Evolutionary conservation across 2,113 vertebrate species (phyloP).

Genomic region (Takifugu flavidus): DNA sequence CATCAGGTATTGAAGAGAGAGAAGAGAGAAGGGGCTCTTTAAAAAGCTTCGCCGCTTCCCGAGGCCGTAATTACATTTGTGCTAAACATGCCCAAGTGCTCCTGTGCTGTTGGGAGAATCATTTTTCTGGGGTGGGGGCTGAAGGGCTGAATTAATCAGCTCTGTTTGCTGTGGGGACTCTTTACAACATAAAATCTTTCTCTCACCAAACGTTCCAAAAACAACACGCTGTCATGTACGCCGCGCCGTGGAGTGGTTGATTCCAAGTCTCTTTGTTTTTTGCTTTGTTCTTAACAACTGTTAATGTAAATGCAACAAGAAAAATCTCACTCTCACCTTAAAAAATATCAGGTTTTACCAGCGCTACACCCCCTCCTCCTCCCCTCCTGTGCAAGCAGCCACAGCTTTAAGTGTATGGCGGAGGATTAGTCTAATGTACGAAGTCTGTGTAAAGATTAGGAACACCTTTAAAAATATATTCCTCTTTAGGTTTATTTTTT

Average conservation of each 20-base stretch:
- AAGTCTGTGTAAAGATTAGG: conserved; percentile 72
- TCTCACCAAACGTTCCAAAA: conserved; percentile 56
- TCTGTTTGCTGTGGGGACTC: conserved; percentile 79
- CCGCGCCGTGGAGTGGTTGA: conserved; percentile 8
- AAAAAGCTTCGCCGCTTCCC: conserved; percentile 82
- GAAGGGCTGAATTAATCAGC: conserved; percentile 84
- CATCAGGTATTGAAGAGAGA: conserved; percentile 86
- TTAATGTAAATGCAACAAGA: conserved; percentile 32
- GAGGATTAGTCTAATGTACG: conserved; percentile 76
- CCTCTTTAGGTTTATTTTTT: conserved; percentile 59
- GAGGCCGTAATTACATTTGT: conserved; percentile 94
- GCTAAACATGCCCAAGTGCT: conserved; percentile 89
- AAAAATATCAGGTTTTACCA: conserved; percentile 24
- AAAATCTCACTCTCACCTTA: conserved; percentile 5
- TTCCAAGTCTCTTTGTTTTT: conserved; percentile 13
- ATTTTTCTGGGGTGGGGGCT: conserved; percentile 74
- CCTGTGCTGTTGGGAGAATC: conserved; percentile 81
- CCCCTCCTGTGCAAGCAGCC: conserved; percentile 63
- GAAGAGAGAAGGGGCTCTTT: conserved; percentile 81
- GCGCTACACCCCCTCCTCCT: conserved; percentile 9
- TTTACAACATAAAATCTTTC: conserved; percentile 70
- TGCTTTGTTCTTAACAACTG: conserved; percentile 27
- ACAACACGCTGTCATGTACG: conserved; percentile 19
- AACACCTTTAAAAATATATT: conserved; percentile 61
- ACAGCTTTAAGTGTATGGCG: conserved; percentile 49